Evolutionary conservation across 1,140 invertebrate genomes (phyloP).

Genomic region (Drosophila ogumai): DNA sequence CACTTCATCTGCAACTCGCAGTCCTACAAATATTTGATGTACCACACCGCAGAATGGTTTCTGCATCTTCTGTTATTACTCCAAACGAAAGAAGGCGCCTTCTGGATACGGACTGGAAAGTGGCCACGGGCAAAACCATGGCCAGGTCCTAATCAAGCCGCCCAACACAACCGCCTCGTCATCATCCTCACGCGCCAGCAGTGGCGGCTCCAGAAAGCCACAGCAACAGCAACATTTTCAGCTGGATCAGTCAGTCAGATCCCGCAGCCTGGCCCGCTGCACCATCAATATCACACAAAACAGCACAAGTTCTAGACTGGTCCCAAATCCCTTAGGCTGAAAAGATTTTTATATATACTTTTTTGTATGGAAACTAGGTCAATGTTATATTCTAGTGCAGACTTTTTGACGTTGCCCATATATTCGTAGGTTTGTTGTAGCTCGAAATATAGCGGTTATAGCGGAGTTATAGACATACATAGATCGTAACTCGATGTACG

Average conservation of each 20-base stretch:
- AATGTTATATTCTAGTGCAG: slow-evolving; percentile 55
- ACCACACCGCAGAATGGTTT: slow-evolving; percentile 84
- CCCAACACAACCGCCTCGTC: slow-evolving; percentile 70
- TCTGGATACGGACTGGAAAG: neutral
- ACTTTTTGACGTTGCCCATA: slow-evolving; percentile 29
- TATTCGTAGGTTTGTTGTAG: slow-evolving; percentile 50
- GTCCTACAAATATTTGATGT: slow-evolving; percentile 85
- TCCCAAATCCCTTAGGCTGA: slow-evolving; percentile 21
- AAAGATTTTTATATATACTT: slow-evolving; percentile 58
- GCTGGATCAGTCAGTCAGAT: slow-evolving; percentile 11
- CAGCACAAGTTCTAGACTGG: slow-evolving; percentile 51
- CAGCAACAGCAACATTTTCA: slow-evolving; percentile 26
- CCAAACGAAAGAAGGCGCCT: slow-evolving; percentile 64
- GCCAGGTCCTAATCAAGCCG: slow-evolving; percentile 40
- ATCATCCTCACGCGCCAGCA: slow-evolving; percentile 69
- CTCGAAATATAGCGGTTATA: slow-evolving; percentile 18
- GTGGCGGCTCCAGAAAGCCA: slow-evolving; percentile 51
- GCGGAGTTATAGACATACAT: slow-evolving; percentile 39
- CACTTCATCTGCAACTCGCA: slow-evolving; percentile 78
- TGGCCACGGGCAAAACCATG: slow-evolving; percentile 3
- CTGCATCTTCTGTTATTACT: slow-evolving; percentile 84
- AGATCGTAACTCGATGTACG: slow-evolving; percentile 41
- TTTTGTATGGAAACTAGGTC: slow-evolving; percentile 55
- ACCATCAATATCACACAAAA: slow-evolving; percentile 19
- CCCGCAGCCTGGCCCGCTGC: slow-evolving; percentile 2